Evolutionary conservation across 2,888 invertebrate genomes (phyloP).

Genomic region (Drosophila prolongata): DNA sequence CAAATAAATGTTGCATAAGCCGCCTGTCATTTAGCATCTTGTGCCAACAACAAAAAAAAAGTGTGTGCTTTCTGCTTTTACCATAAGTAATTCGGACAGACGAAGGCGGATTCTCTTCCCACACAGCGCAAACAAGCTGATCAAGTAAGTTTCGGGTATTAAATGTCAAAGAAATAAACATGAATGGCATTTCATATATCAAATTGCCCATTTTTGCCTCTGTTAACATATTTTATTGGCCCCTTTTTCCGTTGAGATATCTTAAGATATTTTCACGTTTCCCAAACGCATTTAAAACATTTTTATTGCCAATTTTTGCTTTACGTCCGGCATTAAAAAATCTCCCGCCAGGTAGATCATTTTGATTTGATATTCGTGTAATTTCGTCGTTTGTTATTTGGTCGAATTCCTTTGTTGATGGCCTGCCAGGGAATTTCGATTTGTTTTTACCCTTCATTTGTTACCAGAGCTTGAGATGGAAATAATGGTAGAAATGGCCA

Average conservation of each 20-base stretch:
- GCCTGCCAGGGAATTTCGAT: constrained; percentile 14
- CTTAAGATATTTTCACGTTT: constrained; percentile 16
- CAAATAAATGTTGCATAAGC: constrained; percentile 75
- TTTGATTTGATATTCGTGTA: constrained; percentile 33
- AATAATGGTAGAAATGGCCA: not conserved
- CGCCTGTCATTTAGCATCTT: constrained; percentile 54
- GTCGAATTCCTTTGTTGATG: constrained; percentile 18
- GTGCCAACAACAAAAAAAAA: constrained; percentile 15
- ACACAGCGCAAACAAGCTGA: constrained; percentile 8
- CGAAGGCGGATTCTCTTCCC: constrained; percentile 12
- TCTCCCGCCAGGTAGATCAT: constrained; percentile 34
- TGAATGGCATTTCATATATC: constrained; percentile 2
- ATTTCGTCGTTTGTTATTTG: constrained; percentile 13
- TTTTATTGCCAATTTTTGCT: constrained; percentile 36
- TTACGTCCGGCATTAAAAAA: constrained; percentile 22
- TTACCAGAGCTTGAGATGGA: constrained; percentile 5
- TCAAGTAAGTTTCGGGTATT: constrained; percentile 25
- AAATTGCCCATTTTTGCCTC: constrained; percentile 6
- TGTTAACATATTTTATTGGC: not conserved
- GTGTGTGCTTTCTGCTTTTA: constrained; percentile 9
- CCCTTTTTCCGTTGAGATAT: constrained; percentile 10
- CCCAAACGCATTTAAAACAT: constrained; percentile 32
- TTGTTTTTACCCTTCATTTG: constrained; percentile 17
- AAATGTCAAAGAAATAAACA: constrained; percentile 15
- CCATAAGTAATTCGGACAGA: constrained; percentile 13